Percentiles rank a stretch among this genome's conserved stretches.
phyloP scores from a whole-genome alignment of 2,888 invertebrate genomes.

The Terebella lapidaria region DNA sequence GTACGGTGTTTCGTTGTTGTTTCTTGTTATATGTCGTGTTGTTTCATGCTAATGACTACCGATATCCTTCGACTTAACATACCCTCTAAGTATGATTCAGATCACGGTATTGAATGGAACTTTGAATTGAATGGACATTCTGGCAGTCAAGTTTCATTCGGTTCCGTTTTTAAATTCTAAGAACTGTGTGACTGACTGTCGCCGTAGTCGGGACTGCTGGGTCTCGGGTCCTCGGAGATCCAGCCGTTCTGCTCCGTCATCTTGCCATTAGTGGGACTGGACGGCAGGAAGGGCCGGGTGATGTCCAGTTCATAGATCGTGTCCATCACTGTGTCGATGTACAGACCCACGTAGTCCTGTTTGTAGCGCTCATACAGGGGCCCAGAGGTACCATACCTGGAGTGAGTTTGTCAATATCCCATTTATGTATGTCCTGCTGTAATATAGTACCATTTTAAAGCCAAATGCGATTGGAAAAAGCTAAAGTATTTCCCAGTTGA shows the following conservation, averaged over 20 bases:
- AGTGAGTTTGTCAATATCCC: no score
- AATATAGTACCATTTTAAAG: no score
- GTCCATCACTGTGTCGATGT: slow-evolving; percentile 70
- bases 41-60: neutral
- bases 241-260: slow-evolving; percentile 64
- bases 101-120: no score
- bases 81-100: no score
- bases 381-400: slow-evolving; percentile 11
- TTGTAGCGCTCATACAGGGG: slow-evolving; percentile 27
- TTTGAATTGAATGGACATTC: no score
- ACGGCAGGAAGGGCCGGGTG: slow-evolving; percentile 69
- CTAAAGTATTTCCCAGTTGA: no score
- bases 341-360: slow-evolving; percentile 75
- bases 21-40: neutral
- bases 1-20: no score
- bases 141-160: neutral
- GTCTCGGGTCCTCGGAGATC: slow-evolving; percentile 67
- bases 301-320: slow-evolving; percentile 57
- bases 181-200: slow-evolving; percentile 63
- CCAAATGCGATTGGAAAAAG: no score
- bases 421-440: no score
- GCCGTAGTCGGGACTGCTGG: slow-evolving; percentile 71
- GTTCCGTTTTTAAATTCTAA: neutral
- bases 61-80: no score
- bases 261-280: slow-evolving; percentile 69